phyloP scores from a whole-genome alignment of 2,113 vertebrate species.

The Megaptera novaeangliae region DNA sequence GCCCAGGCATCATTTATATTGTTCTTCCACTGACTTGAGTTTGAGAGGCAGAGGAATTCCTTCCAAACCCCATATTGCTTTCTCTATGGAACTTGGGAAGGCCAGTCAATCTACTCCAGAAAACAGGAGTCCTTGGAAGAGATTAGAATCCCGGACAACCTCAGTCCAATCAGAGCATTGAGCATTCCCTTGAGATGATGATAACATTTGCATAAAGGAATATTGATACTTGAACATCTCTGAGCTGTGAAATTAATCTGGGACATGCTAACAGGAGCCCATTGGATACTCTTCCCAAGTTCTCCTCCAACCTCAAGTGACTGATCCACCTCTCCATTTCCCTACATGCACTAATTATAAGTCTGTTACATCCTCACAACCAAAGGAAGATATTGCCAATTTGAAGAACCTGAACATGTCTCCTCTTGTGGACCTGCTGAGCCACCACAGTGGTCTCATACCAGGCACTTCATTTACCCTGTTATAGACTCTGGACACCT shows the following conservation, averaged over 20 bases:
- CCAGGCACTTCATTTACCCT: background rate
- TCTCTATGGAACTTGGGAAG: background rate
- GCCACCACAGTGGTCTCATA: background rate
- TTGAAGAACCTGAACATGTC: background rate
- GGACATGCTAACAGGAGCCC: background rate
- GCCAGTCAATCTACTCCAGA: background rate
- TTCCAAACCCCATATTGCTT: background rate
- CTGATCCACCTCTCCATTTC: background rate
- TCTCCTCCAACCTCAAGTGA: background rate
- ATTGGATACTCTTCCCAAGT: background rate
- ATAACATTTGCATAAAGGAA: background rate
- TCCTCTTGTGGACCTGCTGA: background rate
- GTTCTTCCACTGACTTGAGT: background rate
- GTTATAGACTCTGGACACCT: background rate
- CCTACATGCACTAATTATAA: background rate
- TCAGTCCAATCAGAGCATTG: background rate
- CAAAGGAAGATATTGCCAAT: background rate
- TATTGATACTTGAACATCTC: background rate
- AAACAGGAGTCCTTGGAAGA: background rate
- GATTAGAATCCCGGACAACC: background rate
- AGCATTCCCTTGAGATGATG: background rate
- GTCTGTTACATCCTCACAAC: background rate
- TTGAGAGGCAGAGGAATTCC: background rate
- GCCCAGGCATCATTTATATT: background rate
- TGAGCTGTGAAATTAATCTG: background rate